These are phyloP conservation scores for Beris chalybata DNA, from an alignment of 2,888 invertebrate species.

Conservation along the genomic window DNA sequence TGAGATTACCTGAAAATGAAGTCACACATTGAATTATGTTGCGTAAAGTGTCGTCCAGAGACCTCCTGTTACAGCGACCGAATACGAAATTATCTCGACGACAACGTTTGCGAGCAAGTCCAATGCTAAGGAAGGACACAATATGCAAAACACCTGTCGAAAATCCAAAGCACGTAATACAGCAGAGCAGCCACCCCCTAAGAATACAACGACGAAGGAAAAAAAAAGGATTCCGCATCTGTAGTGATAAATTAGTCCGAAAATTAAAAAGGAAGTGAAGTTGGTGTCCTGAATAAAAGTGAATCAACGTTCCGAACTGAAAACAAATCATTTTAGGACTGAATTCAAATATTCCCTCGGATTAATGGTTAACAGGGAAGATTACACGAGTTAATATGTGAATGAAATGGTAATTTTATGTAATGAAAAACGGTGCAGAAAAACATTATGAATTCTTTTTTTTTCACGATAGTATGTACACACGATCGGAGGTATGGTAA, in stretches of 20 bases:
- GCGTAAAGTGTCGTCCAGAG: slow-evolving; percentile 18
- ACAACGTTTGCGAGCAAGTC: too few relatives aligned
- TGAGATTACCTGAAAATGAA: slow-evolving; percentile 8
- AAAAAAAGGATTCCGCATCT: background rate
- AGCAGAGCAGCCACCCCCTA: background rate
- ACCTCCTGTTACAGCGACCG: background rate
- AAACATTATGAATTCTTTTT: too few relatives aligned
- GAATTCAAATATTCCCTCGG: too few relatives aligned
- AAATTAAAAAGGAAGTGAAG: background rate
- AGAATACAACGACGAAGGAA: background rate
- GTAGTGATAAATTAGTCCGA: slow-evolving; percentile 7
- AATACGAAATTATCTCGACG: too few relatives aligned
- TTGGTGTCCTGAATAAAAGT: background rate
- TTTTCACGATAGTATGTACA: too few relatives aligned
- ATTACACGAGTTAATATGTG: too few relatives aligned
- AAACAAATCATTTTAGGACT: too few relatives aligned
- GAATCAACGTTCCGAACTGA: background rate
- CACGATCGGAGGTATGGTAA: too few relatives aligned
- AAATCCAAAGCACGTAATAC: background rate
- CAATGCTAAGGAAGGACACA: background rate
- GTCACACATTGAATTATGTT: slow-evolving; percentile 23
- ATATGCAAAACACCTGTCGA: slow-evolving; percentile 15
- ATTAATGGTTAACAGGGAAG: too few relatives aligned
- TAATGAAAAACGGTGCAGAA: too few relatives aligned
- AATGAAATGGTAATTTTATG: too few relatives aligned